These are phyloP conservation scores for Cordilura impudica DNA, from an alignment of 2,888 invertebrate species.

Conservation along the genomic window DNA sequence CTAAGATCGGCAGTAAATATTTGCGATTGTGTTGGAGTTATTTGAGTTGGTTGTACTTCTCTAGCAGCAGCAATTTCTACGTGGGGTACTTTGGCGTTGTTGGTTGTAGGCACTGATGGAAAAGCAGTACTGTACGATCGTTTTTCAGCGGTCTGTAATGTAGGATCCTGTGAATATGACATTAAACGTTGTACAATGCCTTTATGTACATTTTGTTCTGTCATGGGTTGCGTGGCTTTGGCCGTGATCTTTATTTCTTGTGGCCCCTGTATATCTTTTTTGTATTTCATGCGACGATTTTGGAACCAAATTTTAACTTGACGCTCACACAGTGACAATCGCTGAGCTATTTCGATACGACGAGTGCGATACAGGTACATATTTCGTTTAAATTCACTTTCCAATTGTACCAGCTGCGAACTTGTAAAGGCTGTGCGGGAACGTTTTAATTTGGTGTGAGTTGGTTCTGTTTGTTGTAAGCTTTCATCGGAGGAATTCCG, in stretches of 20 bases:
- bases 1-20: constrained; percentile 46
- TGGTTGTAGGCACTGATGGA: not conserved
- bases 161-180: constrained; percentile 71
- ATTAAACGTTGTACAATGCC: constrained; percentile 71
- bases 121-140: constrained; percentile 4
- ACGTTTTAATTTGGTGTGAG: constrained; percentile 66
- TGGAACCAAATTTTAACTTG: constrained; percentile 94
- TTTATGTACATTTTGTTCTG: constrained; percentile 69
- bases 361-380: constrained; percentile 94
- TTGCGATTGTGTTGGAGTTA: not conserved
- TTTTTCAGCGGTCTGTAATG: constrained; percentile 54
- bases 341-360: constrained; percentile 96
- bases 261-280: constrained; percentile 75
- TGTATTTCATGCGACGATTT: constrained; percentile 89
- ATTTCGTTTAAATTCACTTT: constrained; percentile 97
- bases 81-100: not conserved
- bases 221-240: constrained; percentile 64
- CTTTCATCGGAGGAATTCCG: constrained; percentile 21
- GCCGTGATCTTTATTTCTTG: constrained; percentile 65
- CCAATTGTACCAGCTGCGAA: constrained; percentile 95
- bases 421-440: constrained; percentile 96
- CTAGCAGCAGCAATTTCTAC: not conserved
- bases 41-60: not conserved
- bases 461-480: constrained; percentile 3
- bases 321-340: constrained; percentile 91